Percentiles rank a stretch among this genome's conserved stretches.
phyloP scores from a whole-genome alignment of 2,797 vertebrate species.

The Kryptolebias ocellatus region DNA sequence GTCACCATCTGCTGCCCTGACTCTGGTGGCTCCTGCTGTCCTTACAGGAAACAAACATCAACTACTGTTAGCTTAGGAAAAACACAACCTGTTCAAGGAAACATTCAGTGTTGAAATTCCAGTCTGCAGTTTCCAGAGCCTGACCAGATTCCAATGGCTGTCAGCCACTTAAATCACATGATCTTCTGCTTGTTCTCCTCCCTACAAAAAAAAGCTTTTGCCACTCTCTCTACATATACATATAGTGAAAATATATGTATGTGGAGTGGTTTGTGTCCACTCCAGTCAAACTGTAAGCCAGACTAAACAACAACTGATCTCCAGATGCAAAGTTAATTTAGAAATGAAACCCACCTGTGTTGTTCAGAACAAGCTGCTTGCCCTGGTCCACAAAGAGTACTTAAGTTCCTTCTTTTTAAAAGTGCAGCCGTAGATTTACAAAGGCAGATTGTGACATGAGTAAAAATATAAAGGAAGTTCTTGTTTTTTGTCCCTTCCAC shows the following conservation, averaged over 20 bases:
- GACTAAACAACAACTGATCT: not conserved
- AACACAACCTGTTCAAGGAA: not conserved
- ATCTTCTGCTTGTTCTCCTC: not conserved
- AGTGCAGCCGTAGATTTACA: not conserved
- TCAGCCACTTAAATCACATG: not conserved
- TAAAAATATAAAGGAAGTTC: not conserved
- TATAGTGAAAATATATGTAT: not conserved
- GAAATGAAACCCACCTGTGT: conserved; percentile 53
- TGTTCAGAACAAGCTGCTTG: conserved; percentile 8
- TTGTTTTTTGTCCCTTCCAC: not conserved
- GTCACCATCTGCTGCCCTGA: not conserved
- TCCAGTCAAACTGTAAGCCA: not conserved
- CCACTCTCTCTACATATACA: not conserved
- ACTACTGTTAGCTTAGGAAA: not conserved
- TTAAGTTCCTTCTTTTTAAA: not conserved
- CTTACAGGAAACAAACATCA: not conserved
- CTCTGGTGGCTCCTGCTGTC: not conserved
- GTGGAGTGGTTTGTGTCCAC: not conserved
- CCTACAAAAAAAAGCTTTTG: no score
- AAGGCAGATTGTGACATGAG: not conserved
- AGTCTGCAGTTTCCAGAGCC: not conserved
- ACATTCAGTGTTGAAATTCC: not conserved
- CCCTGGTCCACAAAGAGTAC: conserved; percentile 2
- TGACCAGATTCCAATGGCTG: not conserved
- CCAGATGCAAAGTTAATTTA: not conserved